Conservation (phyloP, 2,888 invertebrate species). For the Polydesmus complanatus region DNA sequence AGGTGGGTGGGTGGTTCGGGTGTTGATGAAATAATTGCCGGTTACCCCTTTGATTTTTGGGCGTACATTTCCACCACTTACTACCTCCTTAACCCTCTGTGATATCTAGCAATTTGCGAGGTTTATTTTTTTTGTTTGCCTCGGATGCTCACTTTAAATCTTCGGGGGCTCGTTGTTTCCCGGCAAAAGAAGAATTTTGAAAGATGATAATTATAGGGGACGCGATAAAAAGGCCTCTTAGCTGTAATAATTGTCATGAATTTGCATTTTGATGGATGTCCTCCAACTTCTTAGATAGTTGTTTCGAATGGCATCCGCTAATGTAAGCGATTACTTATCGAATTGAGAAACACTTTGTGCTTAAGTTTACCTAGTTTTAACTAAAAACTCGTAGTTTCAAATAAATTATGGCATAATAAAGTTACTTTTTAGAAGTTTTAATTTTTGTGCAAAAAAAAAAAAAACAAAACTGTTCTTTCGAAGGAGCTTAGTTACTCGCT, state of each 20-base stretch:
- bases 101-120: no score
- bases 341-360: no score
- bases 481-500: no score
- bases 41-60: neutral
- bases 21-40: conserved; percentile 14
- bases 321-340: no score
- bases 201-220: neutral
- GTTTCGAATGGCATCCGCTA: no score
- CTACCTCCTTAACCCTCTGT: no score
- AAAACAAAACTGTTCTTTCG: no score
- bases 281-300: neutral
- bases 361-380: no score
- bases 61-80: neutral
- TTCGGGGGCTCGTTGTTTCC: neutral
- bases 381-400: no score
- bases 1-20: neutral
- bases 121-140: neutral
- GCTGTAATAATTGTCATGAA: neutral
- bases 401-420: no score
- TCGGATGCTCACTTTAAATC: neutral
- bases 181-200: neutral
- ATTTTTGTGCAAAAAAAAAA: no score
- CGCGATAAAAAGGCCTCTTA: neutral
- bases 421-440: no score
- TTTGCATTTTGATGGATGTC: neutral